Evolutionary conservation across 2,888 invertebrate genomes (phyloP), one percentile per base, ranked within the genome.

Genomic region (Apotomis capreana): DNA sequence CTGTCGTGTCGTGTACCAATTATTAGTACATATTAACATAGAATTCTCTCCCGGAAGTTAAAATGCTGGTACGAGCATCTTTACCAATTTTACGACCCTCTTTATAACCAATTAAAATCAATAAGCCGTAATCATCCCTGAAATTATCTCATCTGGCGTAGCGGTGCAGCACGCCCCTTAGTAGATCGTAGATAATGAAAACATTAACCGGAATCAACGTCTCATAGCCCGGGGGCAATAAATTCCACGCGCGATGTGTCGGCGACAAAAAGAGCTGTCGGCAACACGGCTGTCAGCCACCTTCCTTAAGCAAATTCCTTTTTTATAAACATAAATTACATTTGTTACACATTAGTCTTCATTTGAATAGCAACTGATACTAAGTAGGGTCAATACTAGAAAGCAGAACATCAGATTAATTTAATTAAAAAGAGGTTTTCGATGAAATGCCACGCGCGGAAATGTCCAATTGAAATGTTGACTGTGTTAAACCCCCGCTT

Each of bases 51-150:
- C 70, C 69, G 77, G 74, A 62, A 49, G 59, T 72, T 59, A 59
- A 68, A 68, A 68, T 68, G 52, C 36, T 59, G 40, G 13, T 68
- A 46, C 58, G 59, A 67, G 9, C n/a, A 62, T 58, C 72, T 78
- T 78, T 79, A 83, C 81, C 79, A 78, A 79, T 83, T 83, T 84
- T 82, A 84, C 77, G 81, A 80, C 81, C 79, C 82, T 81, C 82
- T 80, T 83, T 85, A 84, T 84, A 85, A 81, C 81, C 85, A 87
- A 89, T 89, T 87, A 87, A 86, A 86, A 84, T 83, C 85, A 86
- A 88, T 88, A 83, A 84, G 77, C 79, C 83, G 81, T 76, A 71
- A 71, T 75, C 76, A 80, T 80, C 81, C 81, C 80, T 79, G 78
- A 76, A 76, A 78, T 80, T 81, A 78, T 77, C 78, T 79, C 78